Percentiles rank a stretch among this genome's conserved stretches.
These are phyloP conservation scores for Sthenelais limicola DNA, from an alignment of 2,888 invertebrate species.

Conservation along the genomic window DNA sequence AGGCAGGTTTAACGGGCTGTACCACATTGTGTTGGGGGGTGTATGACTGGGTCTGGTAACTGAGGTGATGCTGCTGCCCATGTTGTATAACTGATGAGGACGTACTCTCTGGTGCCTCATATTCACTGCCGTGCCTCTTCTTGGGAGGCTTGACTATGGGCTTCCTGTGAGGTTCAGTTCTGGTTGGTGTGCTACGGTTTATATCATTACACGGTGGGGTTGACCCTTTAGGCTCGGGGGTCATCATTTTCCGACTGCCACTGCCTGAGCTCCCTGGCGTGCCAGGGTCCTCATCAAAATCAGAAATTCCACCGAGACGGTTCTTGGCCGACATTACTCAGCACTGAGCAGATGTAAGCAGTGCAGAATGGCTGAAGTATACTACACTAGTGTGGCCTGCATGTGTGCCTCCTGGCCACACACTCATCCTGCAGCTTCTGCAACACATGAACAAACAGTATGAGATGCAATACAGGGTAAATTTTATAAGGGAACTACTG, in stretches of 20 bases:
- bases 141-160: constrained; percentile 85
- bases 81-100: not conserved
- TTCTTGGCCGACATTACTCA: too few species aligned
- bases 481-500: too few species aligned
- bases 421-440: too few species aligned
- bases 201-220: not conserved
- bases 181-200: not conserved
- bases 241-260: constrained; percentile 9
- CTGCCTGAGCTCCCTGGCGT: constrained; percentile 16
- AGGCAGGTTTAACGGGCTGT: not conserved
- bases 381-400: too few species aligned
- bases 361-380: too few species aligned
- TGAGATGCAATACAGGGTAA: too few species aligned
- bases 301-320: constrained; percentile 10
- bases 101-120: constrained; percentile 48
- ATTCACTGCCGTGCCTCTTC: constrained; percentile 81
- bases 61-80: constrained; percentile 46
- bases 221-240: constrained; percentile 6
- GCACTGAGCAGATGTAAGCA: too few species aligned
- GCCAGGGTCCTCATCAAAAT: constrained; percentile 8
- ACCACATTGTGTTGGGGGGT: not conserved
- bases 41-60: constrained; percentile 31
- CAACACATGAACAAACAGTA: too few species aligned
- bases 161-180: constrained; percentile 38
- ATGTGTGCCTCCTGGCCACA: too few species aligned